These are phyloP conservation scores for Hippopotamus amphibius DNA, from an alignment of 2,113 vertebrate genomes.

Conservation along the genomic window DNA sequence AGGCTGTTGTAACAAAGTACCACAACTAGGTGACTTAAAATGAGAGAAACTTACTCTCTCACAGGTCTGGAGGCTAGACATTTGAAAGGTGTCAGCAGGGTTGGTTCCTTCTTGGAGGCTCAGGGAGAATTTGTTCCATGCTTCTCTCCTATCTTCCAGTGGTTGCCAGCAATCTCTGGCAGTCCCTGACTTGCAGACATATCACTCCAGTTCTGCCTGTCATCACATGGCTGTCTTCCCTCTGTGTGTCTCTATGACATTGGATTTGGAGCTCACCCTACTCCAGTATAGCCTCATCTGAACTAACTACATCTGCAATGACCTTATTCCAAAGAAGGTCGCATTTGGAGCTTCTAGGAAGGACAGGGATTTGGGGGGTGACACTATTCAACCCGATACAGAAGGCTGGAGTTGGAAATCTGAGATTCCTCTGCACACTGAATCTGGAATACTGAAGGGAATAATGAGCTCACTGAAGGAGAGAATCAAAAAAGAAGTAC, in stretches of 20 bases:
- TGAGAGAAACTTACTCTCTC: neutral
- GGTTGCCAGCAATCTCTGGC: neutral
- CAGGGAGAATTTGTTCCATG: neutral
- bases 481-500: neutral
- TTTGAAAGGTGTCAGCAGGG: neutral
- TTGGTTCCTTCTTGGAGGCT: slow-evolving; percentile 19
- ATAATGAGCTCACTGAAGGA: slow-evolving; percentile 32
- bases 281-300: slow-evolving; percentile 27
- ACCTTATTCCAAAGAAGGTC: slow-evolving; percentile 45
- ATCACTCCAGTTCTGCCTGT: neutral
- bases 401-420: slow-evolving; percentile 44
- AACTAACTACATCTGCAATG: neutral
- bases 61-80: neutral
- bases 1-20: neutral
- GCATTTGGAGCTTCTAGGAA: slow-evolving; percentile 30
- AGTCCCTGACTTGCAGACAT: neutral
- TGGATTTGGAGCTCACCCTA: neutral
- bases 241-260: neutral
- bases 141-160: slow-evolving; percentile 15
- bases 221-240: neutral
- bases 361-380: neutral
- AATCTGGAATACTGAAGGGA: slow-evolving; percentile 42
- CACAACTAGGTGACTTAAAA: neutral
- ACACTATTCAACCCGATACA: neutral
- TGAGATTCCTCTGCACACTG: slow-evolving; percentile 28